These are phyloP conservation scores for Enteromius radiatus DNA, from an alignment of 2,797 vertebrate genomes.

Conservation along the genomic window DNA sequence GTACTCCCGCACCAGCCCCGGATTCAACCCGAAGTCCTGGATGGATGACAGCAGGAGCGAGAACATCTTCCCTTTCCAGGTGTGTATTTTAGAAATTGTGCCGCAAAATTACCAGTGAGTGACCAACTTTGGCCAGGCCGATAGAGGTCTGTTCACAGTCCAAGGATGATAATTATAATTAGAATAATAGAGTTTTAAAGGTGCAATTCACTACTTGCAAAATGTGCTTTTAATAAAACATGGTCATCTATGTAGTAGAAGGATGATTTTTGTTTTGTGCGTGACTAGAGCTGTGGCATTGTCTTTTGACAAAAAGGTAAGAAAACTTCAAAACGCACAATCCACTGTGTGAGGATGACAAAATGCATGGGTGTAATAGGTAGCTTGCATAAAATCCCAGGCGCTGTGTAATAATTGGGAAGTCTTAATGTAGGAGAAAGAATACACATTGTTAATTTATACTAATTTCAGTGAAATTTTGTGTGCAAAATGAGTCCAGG, in stretches of 20 bases:
- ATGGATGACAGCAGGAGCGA: conserved; percentile 96
- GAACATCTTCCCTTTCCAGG: conserved; percentile 99
- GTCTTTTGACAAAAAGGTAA: background rate
- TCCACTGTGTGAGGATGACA: background rate
- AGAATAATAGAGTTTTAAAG: background rate
- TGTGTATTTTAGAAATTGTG: conserved; percentile 70
- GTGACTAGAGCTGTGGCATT: background rate
- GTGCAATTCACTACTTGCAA: background rate
- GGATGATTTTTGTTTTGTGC: background rate
- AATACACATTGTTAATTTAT: background rate
- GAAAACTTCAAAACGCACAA: too few relatives aligned
- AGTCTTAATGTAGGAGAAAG: background rate
- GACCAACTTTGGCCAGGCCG: background rate
- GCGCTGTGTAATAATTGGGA: background rate
- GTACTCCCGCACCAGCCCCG: conserved; percentile 92
- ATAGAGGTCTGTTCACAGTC: background rate
- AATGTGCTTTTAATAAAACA: background rate
- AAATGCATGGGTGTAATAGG: background rate
- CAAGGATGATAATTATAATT: background rate
- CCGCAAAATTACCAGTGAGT: background rate
- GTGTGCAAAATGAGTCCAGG: background rate
- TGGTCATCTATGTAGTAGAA: background rate
- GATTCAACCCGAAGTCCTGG: conserved; percentile 98
- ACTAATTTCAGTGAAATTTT: background rate
- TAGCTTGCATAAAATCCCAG: background rate